Conservation (phyloP, 2,888 invertebrate species). For the Chrysolina americana region DNA sequence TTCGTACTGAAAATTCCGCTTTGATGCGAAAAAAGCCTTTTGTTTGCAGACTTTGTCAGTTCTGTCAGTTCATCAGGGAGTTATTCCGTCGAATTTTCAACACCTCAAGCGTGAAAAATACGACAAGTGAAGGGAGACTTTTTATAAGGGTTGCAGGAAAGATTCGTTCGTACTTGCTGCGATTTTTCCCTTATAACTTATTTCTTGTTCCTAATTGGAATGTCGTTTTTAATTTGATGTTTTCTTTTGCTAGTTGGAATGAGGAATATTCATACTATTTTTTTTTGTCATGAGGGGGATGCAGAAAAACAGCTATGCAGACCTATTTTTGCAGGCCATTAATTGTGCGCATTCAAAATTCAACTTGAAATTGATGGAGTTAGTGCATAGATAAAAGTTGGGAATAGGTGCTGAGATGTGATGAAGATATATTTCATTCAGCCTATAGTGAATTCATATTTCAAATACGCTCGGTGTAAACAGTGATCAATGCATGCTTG, state of each 20-base stretch:
- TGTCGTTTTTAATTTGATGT: neutral
- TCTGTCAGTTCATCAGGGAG: slow-evolving; percentile 42
- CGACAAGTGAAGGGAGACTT: slow-evolving; percentile 14
- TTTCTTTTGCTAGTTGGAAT: neutral
- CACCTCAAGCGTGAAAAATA: slow-evolving; percentile 37
- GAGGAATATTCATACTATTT: too few species aligned
- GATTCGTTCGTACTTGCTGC: neutral
- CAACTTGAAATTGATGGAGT: too few species aligned
- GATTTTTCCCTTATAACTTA: neutral
- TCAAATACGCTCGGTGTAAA: too few species aligned
- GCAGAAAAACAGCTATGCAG: too few species aligned
- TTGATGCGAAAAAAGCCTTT: slow-evolving; percentile 37
- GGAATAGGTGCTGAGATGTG: too few species aligned
- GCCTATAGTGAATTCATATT: too few species aligned
- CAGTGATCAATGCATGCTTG: too few species aligned
- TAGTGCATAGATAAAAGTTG: too few species aligned
- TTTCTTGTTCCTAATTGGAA: neutral
- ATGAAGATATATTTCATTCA: too few species aligned
- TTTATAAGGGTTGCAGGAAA: neutral
- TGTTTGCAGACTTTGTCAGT: slow-evolving; percentile 42
- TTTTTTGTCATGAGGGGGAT: too few species aligned
- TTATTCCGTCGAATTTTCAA: slow-evolving; percentile 41
- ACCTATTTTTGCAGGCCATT: too few species aligned
- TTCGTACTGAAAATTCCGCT: slow-evolving; percentile 30
- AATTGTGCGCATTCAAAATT: too few species aligned